phyloP scores from a whole-genome alignment of 1,140 invertebrate genomes.

The Trichonephila clavata region DNA sequence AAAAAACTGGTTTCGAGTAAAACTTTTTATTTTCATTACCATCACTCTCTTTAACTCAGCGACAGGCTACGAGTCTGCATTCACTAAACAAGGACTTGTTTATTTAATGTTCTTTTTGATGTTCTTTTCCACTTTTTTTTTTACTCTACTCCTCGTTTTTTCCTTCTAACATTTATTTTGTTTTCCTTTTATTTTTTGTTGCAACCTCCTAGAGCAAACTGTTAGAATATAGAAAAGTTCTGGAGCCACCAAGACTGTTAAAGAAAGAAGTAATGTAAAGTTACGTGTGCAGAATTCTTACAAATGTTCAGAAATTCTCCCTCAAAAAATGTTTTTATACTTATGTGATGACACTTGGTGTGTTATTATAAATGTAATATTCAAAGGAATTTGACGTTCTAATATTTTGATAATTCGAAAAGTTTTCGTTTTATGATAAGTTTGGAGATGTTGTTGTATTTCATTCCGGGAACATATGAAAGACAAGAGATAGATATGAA shows the following conservation, averaged over 20 bases:
- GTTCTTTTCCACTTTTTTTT: background rate
- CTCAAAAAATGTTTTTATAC: background rate
- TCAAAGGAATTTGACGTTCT: background rate
- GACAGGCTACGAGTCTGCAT: constrained; percentile 20
- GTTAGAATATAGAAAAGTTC: background rate
- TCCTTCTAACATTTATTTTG: background rate
- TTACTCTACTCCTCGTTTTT: background rate
- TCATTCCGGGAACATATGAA: too few species aligned
- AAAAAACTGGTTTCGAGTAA: constrained; percentile 36
- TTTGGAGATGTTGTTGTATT: too few species aligned
- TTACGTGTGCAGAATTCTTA: constrained; percentile 1
- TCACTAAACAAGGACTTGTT: constrained; percentile 61
- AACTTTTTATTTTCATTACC: constrained; percentile 14
- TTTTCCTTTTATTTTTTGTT: background rate
- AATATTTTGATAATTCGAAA: background rate
- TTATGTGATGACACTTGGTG: background rate
- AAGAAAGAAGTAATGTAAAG: background rate
- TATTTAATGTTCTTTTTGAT: constrained; percentile 30
- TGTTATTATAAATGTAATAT: background rate
- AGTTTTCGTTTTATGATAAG: background rate
- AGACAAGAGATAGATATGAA: too few species aligned
- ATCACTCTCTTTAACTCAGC: background rate
- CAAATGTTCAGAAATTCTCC: background rate
- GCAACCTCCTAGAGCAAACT: background rate
- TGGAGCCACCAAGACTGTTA: background rate